Evolutionary conservation across 64 coral and sea anemone genomes (phyloP).

Genomic region (Montipora foliosa): DNA sequence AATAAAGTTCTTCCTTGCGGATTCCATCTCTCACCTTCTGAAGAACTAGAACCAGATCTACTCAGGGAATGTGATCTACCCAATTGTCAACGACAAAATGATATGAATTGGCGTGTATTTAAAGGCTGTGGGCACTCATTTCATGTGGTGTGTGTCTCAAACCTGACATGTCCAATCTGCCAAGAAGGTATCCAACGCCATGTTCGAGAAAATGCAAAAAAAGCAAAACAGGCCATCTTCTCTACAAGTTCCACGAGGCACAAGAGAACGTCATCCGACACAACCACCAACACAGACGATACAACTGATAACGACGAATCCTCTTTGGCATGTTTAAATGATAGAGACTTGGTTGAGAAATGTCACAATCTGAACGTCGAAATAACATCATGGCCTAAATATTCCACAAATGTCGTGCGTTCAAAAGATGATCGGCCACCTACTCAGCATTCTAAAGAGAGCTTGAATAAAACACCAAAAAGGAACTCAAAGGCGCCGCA

Average conservation of each 20-base stretch:
- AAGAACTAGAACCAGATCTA: not conserved
- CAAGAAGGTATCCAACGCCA: not conserved
- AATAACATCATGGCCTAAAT: not conserved
- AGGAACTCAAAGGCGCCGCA: not conserved
- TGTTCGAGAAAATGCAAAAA: not conserved
- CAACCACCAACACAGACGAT: not conserved
- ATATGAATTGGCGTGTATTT: not conserved
- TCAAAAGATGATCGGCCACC: too few species aligned
- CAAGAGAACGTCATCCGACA: not conserved
- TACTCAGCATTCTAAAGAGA: too few species aligned
- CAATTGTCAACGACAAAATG: not conserved
- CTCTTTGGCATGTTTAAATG: not conserved
- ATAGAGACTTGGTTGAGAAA: not conserved
- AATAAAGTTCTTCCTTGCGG: not conserved
- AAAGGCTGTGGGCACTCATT: slow-evolving; percentile 8
- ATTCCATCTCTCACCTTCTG: not conserved
- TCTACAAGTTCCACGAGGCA: not conserved
- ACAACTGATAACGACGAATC: not conserved
- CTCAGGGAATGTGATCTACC: not conserved
- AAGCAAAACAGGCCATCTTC: not conserved
- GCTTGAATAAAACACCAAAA: too few species aligned
- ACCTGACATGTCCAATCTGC: not conserved
- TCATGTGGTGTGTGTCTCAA: not conserved
- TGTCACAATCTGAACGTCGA: not conserved
- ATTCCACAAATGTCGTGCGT: not conserved